phyloP scores from a whole-genome alignment of 1,140 invertebrate genomes.

The Rhopalosiphum padi region DNA sequence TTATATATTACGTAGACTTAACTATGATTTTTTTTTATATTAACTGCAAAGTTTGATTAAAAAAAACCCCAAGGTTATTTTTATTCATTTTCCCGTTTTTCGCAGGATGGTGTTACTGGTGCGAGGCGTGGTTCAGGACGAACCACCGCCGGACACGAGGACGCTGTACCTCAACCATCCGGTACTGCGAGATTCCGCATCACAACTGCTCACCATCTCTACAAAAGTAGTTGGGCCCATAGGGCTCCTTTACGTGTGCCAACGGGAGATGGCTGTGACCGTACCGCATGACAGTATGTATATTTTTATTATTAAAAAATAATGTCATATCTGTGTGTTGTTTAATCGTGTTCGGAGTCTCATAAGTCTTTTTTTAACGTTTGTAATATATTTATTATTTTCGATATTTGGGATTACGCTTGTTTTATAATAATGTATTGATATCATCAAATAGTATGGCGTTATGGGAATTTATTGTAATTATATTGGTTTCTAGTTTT shows the following conservation, averaged over 20 bases:
- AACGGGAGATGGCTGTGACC: constrained; percentile 89
- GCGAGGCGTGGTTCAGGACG: constrained; percentile 84
- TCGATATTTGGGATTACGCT: neutral
- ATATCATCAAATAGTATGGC: neutral
- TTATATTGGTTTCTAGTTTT: neutral
- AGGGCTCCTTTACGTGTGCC: constrained; percentile 86
- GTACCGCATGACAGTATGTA: constrained; percentile 88
- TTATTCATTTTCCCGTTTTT: neutral
- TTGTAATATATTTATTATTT: neutral
- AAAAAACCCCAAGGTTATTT: neutral
- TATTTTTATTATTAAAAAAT: neutral
- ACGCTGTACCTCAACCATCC: constrained; percentile 81
- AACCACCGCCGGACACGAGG: constrained; percentile 80
- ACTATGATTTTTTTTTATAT: neutral
- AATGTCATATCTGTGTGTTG: neutral
- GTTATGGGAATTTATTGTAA: neutral
- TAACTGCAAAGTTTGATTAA: neutral
- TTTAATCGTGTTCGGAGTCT: neutral
- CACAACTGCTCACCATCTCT: constrained; percentile 77
- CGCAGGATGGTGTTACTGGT: constrained; percentile 83
- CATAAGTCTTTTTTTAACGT: neutral
- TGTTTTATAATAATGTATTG: neutral
- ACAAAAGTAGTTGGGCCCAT: constrained; percentile 81
- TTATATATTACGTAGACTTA: neutral
- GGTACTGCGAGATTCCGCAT: constrained; percentile 82